A percentile compares a stretch with the other conserved stretches of the same genome.
Evolutionary conservation across 2,113 vertebrate genomes (phyloP).

Genomic region (Heteronetta atricapilla): DNA sequence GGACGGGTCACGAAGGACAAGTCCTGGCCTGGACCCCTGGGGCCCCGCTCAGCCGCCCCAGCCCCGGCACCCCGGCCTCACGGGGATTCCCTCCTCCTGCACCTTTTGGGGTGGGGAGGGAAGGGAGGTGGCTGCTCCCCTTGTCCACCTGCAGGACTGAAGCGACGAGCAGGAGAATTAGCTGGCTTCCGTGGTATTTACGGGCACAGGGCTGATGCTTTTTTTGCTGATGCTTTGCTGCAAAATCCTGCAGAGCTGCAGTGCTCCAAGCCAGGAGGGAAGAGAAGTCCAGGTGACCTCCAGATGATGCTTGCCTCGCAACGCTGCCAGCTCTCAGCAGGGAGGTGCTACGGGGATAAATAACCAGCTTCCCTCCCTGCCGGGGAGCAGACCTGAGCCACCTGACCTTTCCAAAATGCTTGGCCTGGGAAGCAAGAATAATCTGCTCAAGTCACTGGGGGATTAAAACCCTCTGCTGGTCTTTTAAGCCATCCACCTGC

Average conservation of each 20-base stretch:
- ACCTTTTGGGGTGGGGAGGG: not conserved
- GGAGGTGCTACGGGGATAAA: too few species aligned
- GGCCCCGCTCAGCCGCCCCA: not conserved
- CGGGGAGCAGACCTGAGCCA: not conserved
- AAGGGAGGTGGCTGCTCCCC: not conserved
- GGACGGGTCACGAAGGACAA: too few species aligned
- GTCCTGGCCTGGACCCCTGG: too few species aligned
- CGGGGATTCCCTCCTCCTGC: not conserved
- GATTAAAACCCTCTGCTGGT: not conserved
- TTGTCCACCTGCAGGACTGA: not conserved
- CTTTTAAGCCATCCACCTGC: not conserved
- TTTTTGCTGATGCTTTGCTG: not conserved
- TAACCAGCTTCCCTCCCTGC: too few species aligned
- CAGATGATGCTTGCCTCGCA: too few species aligned
- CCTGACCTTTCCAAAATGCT: not conserved
- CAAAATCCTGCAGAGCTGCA: too few species aligned
- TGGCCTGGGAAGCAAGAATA: not conserved
- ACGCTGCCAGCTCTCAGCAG: too few species aligned
- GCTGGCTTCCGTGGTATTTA: not conserved
- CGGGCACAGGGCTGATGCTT: not conserved
- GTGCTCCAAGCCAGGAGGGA: too few species aligned
- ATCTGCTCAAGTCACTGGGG: not conserved
- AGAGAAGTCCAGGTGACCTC: too few species aligned
- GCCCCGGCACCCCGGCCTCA: not conserved
- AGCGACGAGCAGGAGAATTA: not conserved